Base-by-base conservation (phyloP, 2,888 invertebrate genomes). In the Melieria omissa region DNA sequence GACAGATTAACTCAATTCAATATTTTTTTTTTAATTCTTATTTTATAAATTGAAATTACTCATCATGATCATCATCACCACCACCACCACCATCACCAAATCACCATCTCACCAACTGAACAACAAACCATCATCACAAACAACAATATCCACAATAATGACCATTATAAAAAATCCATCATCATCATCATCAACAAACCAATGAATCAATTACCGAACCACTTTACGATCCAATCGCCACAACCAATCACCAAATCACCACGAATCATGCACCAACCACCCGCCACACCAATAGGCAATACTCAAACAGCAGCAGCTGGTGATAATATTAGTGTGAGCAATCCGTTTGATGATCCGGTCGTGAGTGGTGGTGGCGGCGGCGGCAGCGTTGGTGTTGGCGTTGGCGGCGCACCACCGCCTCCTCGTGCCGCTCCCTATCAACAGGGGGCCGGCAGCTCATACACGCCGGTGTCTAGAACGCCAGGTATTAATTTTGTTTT, bases 241-340 rank as follows among this genome's bases (percentile, higher is more conserved):
- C 54, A 70, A 72, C 49, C 60, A 52, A 65, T 55, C 55, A 74
- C 68, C 72, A 65, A 73, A 72, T 62, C 67, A 73, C 61, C 64
- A 57, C 57, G 65, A 71, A 74, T 65, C 74, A 74, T 63, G 57
- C 55, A 45, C 45, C 47, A 6, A 66, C 57, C 42, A 41, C 49
- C 45, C 71, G 46, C 14, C 61, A 76, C 73, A 78, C 78, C 77
- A 29, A 52, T 60, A 72, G 71, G 71, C 61, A 71, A 71, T 71
- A 61, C 71, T 61, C 71, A 71, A 71, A 71, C 71, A 65, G 65
- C 78, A 76, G 80, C 83, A 80, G 88, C 89, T 83, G 88, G 88
- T 84, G 93, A 93, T 91, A 93, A 93, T 89, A 92, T 94, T 86
- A 93, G 90, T 90, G 93, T 93, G 88, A 93, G 93, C 88, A 94